Percentiles rank a stretch among this genome's conserved stretches.
Conservation (phyloP, 2,113 vertebrate genomes). For the Petroica traversi region DNA sequence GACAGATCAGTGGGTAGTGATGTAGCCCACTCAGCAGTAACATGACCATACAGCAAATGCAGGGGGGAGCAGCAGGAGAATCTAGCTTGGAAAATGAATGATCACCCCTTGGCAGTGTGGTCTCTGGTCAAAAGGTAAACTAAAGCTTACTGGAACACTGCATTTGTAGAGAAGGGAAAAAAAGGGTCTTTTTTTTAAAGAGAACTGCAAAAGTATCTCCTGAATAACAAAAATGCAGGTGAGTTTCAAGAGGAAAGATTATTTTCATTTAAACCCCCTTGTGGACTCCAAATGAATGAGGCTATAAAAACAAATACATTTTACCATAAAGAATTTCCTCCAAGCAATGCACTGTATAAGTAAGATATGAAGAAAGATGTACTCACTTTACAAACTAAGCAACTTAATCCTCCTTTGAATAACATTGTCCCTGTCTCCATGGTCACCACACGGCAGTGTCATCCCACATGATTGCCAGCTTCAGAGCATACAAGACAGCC, state of each 20-base stretch:
- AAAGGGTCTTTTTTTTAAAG: not conserved
- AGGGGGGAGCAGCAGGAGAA: not conserved
- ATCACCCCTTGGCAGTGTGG: not conserved
- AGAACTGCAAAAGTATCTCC: not conserved
- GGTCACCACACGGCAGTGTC: not conserved
- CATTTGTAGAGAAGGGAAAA: not conserved
- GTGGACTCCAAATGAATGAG: not conserved
- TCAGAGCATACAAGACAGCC: not conserved
- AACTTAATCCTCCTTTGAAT: not conserved
- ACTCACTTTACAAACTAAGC: not conserved
- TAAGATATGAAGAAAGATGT: not conserved
- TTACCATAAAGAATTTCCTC: not conserved
- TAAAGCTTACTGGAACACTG: not conserved
- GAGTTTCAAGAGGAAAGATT: not conserved
- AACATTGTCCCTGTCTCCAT: not conserved
- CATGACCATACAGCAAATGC: not conserved
- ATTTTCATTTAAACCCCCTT: not conserved
- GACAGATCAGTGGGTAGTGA: not conserved
- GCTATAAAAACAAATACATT: not conserved
- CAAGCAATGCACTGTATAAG: not conserved
- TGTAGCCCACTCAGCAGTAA: not conserved
- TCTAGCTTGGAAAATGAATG: not conserved
- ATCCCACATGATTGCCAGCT: not conserved
- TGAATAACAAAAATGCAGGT: not conserved
- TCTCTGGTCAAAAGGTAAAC: not conserved